These are phyloP conservation scores for Gymnosoma rotundatum DNA, from an alignment of 2,888 invertebrate genomes.

Conservation along the genomic window DNA sequence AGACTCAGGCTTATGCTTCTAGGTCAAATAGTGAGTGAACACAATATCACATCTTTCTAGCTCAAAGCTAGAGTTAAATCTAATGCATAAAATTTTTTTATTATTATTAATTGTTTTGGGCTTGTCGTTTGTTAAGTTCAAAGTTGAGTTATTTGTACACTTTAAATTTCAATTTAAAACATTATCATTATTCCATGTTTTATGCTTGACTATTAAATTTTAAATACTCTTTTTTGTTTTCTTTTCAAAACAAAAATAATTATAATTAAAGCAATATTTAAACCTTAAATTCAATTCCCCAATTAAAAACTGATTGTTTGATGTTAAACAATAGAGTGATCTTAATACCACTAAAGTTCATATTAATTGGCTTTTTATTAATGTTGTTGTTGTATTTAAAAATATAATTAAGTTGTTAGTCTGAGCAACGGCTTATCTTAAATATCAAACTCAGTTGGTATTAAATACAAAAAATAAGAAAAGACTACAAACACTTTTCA, in stretches of 20 bases:
- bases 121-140: slow-evolving; percentile 1
- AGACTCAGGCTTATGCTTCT: no score
- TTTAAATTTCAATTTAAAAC: slow-evolving; percentile 8
- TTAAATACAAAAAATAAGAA: slow-evolving; percentile 3
- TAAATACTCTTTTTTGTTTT: background rate
- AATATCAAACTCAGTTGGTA: slow-evolving; percentile 46
- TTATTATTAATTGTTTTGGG: background rate
- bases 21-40: no score
- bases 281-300: slow-evolving; percentile 29
- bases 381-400: slow-evolving; percentile 11
- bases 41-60: no score
- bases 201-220: slow-evolving; percentile 22
- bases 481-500: slow-evolving; percentile 31
- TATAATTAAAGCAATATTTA: slow-evolving; percentile 34
- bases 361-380: slow-evolving; percentile 28
- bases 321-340: slow-evolving; percentile 54
- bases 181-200: background rate
- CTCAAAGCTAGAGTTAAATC: no score
- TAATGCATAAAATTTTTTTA: no score
- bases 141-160: slow-evolving; percentile 25
- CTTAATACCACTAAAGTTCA: slow-evolving; percentile 49
- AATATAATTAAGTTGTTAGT: slow-evolving; percentile 65
- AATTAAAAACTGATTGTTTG: slow-evolving; percentile 56
- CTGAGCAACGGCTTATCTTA: slow-evolving; percentile 56
- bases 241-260: background rate